These are phyloP conservation scores for Coryphaenoides rupestris DNA, from an alignment of 2,113 vertebrate species.

Conservation along the genomic window DNA sequence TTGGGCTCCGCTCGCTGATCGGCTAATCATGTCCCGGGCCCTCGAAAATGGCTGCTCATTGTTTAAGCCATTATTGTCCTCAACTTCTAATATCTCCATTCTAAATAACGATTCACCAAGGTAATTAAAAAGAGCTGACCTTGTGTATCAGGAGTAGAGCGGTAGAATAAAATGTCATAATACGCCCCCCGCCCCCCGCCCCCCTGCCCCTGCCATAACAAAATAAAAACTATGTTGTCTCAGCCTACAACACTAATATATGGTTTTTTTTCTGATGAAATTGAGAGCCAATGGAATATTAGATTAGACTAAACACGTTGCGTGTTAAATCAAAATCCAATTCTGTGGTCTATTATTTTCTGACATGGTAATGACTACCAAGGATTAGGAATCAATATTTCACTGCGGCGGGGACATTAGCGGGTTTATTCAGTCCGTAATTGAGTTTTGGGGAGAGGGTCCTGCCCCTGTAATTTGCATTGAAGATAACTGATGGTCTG, in stretches of 20 bases:
- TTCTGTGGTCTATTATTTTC: slow-evolving; percentile 75
- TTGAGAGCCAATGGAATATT: slow-evolving; percentile 65
- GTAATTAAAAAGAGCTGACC: slow-evolving; percentile 93
- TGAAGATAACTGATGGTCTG: slow-evolving; percentile 51
- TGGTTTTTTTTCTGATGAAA: slow-evolving; percentile 32
- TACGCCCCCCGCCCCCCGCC: slow-evolving; percentile 13
- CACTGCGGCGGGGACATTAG: slow-evolving; percentile 68
- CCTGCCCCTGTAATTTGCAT: slow-evolving; percentile 66
- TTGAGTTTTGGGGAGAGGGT: slow-evolving; percentile 63
- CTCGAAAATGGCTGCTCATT: slow-evolving; percentile 83
- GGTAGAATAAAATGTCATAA: slow-evolving; percentile 52
- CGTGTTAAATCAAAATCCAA: slow-evolving; percentile 74
- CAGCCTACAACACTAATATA: slow-evolving; percentile 26
- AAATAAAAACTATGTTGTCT: slow-evolving; percentile 54
- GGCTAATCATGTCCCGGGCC: slow-evolving; percentile 83
- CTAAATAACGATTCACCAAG: slow-evolving; percentile 93
- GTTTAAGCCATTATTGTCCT: slow-evolving; percentile 90
- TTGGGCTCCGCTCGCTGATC: slow-evolving; percentile 74
- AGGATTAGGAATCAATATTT: slow-evolving; percentile 76
- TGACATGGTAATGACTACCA: slow-evolving; percentile 71
- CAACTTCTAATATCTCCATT: slow-evolving; percentile 96
- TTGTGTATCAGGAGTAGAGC: slow-evolving; percentile 71
- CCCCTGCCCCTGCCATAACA: slow-evolving; percentile 37
- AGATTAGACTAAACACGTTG: slow-evolving; percentile 72
- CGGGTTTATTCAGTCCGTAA: slow-evolving; percentile 69